Percentiles rank a stretch among this genome's conserved stretches.
Evolutionary conservation across 2,797 vertebrate species (phyloP).

Genomic region (Manis crassicaudata): DNA sequence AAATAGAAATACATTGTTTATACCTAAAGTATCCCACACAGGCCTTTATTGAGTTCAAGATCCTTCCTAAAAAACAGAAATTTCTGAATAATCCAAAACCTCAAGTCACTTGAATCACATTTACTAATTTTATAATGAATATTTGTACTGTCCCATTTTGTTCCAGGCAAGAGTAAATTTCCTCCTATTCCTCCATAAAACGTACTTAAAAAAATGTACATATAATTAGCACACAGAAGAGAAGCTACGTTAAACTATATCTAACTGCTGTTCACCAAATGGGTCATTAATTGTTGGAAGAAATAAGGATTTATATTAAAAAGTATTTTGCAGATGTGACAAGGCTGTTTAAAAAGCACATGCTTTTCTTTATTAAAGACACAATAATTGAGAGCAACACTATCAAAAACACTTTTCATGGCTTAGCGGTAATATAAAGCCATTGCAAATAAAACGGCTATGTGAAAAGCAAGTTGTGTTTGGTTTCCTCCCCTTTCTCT

Average conservation of each 20-base stretch:
- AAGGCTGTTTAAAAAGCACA: conserved; percentile 71
- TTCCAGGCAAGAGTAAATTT: conserved; percentile 63
- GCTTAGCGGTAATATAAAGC: conserved; percentile 81
- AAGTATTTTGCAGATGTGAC: conserved; percentile 79
- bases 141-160: conserved; percentile 63
- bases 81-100: conserved; percentile 53
- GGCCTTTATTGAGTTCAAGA: neutral
- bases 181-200: conserved; percentile 11
- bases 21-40: conserved; percentile 37
- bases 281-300: conserved; percentile 73
- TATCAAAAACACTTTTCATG: conserved; percentile 82
- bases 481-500: conserved; percentile 67
- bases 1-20: conserved; percentile 67
- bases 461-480: conserved; percentile 84
- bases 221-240: conserved; percentile 73
- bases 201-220: conserved; percentile 53
- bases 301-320: conserved; percentile 78
- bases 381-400: conserved; percentile 80
- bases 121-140: conserved; percentile 65
- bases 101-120: conserved; percentile 33
- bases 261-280: conserved; percentile 80
- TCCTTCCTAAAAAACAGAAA: conserved; percentile 25
- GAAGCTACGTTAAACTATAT: conserved; percentile 45
- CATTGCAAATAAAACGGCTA: conserved; percentile 86
- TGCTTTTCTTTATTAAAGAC: conserved; percentile 79